Percentiles rank a stretch among this genome's conserved stretches.
Conservation (phyloP, 1,140 invertebrate genomes). For the Lithobius niger region DNA sequence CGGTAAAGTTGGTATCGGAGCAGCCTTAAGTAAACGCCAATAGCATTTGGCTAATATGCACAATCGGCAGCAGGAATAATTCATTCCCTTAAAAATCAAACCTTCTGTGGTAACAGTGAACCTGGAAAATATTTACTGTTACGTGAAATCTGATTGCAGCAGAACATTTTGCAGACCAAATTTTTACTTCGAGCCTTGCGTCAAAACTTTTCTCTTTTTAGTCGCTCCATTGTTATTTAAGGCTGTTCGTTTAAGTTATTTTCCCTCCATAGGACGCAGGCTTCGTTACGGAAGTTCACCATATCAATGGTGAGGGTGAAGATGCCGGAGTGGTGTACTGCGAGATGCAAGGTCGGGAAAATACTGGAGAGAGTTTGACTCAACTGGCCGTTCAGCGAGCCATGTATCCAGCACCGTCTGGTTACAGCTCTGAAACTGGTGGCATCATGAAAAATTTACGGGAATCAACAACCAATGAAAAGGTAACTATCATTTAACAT, state of each 20-base stretch:
- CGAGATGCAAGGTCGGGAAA: slow-evolving; percentile 80
- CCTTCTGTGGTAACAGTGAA: too few species aligned
- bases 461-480: slow-evolving; percentile 60
- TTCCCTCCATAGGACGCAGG: slow-evolving; percentile 56
- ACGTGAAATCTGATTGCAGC: slow-evolving; percentile 3
- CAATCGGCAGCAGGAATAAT: too few species aligned
- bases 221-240: slow-evolving; percentile 5
- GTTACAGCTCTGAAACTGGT: slow-evolving; percentile 70
- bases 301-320: slow-evolving; percentile 70
- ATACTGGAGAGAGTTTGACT: slow-evolving; percentile 51
- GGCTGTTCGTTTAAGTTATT: too few species aligned
- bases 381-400: slow-evolving; percentile 46
- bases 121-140: slow-evolving; percentile 11
- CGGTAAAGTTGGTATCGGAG: too few species aligned
- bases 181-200: too few species aligned
- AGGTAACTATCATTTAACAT: slow-evolving; percentile 40
- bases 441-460: slow-evolving; percentile 72
- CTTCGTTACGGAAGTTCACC: slow-evolving; percentile 81
- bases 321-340: slow-evolving; percentile 86
- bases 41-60: too few species aligned
- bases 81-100: too few species aligned
- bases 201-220: slow-evolving; percentile 5
- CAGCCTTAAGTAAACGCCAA: too few species aligned
- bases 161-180: too few species aligned
- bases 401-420: slow-evolving; percentile 63